Evolutionary conservation across 2,797 vertebrate species (phyloP).

Genomic region (Sebastes taczanowskii): DNA sequence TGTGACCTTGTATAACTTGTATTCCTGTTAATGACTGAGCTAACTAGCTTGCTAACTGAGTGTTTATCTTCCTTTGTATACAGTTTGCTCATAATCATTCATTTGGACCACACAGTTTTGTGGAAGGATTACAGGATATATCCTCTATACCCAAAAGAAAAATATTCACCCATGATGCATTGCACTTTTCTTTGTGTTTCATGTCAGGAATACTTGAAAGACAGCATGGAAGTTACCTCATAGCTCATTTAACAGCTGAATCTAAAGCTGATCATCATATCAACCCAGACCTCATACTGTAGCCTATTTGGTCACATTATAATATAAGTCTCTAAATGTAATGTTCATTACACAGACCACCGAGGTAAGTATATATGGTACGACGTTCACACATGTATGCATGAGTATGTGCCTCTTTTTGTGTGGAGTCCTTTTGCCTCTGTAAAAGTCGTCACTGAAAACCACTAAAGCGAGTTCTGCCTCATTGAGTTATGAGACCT

Average conservation of each 20-base stretch:
- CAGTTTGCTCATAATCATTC: not conserved
- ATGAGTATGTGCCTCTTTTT: constrained; percentile 33
- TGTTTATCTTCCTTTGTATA: not conserved
- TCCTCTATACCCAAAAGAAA: not conserved
- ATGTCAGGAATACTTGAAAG: not conserved
- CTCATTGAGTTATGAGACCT: constrained; percentile 64
- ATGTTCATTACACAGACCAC: constrained; percentile 61
- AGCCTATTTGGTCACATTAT: constrained; percentile 19
- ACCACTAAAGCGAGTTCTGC: constrained; percentile 52
- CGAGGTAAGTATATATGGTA: constrained; percentile 40
- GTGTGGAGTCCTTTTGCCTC: constrained; percentile 57
- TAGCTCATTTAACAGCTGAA: constrained; percentile 13
- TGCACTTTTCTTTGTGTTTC: not conserved
- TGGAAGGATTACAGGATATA: not conserved
- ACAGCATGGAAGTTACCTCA: not conserved
- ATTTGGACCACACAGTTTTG: not conserved
- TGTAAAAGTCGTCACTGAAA: constrained; percentile 75
- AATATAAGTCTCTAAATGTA: constrained; percentile 40
- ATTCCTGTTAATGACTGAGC: not conserved
- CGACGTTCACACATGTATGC: constrained; percentile 57
- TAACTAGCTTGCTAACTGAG: not conserved
- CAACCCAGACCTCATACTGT: constrained; percentile 5
- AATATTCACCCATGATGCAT: not conserved
- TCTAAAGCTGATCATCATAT: constrained; percentile 28
- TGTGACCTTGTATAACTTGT: not conserved